Evolutionary conservation across 2,888 invertebrate genomes (phyloP), one percentile per base, ranked within the genome.

Genomic region (Drosophila glabriapex): DNA sequence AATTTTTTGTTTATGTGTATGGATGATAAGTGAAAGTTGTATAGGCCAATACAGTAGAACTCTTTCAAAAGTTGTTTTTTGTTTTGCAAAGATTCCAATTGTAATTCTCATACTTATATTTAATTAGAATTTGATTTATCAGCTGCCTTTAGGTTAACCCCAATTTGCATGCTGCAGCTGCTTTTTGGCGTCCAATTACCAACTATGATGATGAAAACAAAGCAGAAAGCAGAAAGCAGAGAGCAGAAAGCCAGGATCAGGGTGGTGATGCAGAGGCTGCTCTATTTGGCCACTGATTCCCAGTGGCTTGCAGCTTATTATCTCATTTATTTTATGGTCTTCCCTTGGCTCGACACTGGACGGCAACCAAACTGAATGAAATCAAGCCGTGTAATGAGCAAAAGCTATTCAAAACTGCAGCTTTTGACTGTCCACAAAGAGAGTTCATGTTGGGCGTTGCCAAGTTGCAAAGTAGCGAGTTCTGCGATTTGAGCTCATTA

Each of bases 371-470:
- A 61, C 64, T 68, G 68, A 80, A 79, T 83, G 72, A 73, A 80
- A 80, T 76, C 80, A 83, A 83, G 72, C 62, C 69, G 70, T 80
- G 72, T 80, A 83, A 83, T 80, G 72, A 83, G 80, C 83, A 78
- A 73, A 79, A 70, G 68, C 67, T 74, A 78, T 78, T 73, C 55
- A 79, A 82, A 82, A 60, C 63, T 73, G 60, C 64, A 58, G 66
- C 69, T 61, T 46, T 75, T 60, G 52, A 55, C 43, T n/a, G 9
- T 29, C 49, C 58, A 61, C 65, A 66, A 49, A 46, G 35, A 14
- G 50, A 35, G 52, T 28, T 22, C 19, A 25, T n/a, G 19, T 35
- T 56, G 29, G 56, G 22, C 29, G 35, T 31, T 49, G 7, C 28
- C n/a, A 12, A 58, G 55, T 25, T 37, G 46, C 22, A 14, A 28